Percentiles rank a stretch among this genome's conserved stretches.
Conservation (phyloP, 2,113 vertebrate species). For the Neoarius graeffei region DNA sequence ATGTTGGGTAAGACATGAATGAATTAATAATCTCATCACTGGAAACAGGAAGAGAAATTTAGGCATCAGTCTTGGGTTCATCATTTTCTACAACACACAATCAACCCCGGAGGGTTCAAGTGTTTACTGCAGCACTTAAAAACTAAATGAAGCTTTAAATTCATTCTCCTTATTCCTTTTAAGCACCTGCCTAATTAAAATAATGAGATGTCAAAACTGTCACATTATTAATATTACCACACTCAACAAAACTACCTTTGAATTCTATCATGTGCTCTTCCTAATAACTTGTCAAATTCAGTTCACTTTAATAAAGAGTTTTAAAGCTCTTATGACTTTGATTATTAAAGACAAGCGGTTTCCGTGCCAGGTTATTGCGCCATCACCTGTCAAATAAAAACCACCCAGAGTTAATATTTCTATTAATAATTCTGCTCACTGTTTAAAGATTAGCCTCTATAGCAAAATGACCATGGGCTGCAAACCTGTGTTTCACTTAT, state of each 20-base stretch:
- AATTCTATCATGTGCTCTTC: neutral
- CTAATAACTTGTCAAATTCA: neutral
- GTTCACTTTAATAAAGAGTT: neutral
- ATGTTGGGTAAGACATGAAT: slow-evolving; percentile 28
- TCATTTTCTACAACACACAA: neutral
- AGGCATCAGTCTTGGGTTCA: slow-evolving; percentile 3
- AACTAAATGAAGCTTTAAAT: slow-evolving; percentile 17
- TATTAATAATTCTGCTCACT: slow-evolving; percentile 44
- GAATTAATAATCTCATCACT: slow-evolving; percentile 42
- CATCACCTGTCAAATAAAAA: slow-evolving; percentile 16
- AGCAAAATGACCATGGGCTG: neutral
- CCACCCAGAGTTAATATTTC: slow-evolving; percentile 49
- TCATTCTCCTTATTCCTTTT: neutral
- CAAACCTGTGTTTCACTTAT: neutral
- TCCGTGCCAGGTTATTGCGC: neutral
- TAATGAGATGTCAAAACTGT: neutral
- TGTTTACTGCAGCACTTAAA: neutral
- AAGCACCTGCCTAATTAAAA: neutral
- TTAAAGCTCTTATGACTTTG: neutral
- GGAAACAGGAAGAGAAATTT: slow-evolving; percentile 37
- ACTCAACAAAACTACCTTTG: neutral
- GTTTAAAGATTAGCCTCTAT: slow-evolving; percentile 43
- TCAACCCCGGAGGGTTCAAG: neutral
- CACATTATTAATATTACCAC: neutral
- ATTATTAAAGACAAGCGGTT: neutral